phyloP scores from a whole-genome alignment of 2,797 vertebrate species.

The Phylloscopus collybita region DNA sequence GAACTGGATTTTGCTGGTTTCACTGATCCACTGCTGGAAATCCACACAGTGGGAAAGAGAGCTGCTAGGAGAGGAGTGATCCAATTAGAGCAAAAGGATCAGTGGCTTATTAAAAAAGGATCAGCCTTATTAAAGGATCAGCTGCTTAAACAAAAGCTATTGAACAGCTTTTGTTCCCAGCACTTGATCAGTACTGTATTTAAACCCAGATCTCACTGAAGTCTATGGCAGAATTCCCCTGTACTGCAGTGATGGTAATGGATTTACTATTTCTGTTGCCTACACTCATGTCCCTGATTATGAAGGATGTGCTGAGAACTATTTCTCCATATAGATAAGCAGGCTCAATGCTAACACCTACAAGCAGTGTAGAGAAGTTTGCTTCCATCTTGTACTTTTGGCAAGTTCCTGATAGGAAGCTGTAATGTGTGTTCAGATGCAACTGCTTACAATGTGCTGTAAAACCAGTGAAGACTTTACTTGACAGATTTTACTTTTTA shows the following conservation, averaged over 20 bases:
- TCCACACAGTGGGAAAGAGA: neutral
- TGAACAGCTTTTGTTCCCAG: neutral
- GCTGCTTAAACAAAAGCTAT: neutral
- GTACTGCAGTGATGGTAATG: neutral
- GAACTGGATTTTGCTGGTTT: neutral
- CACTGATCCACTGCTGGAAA: neutral
- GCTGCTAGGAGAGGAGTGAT: neutral
- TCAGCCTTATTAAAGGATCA: neutral
- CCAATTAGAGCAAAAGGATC: neutral
- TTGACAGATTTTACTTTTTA: neutral
- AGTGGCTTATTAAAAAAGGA: neutral
- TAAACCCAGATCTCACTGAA: neutral
- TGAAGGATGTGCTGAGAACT: neutral
- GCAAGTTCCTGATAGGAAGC: neutral
- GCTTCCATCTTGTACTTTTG: neutral
- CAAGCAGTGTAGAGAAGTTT: neutral
- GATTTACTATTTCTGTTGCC: neutral
- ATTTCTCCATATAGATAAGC: neutral
- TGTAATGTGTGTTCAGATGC: neutral
- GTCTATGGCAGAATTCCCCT: neutral
- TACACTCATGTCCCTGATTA: neutral
- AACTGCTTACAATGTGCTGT: neutral
- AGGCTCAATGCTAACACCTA: neutral
- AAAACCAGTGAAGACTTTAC: neutral
- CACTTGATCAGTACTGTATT: neutral